A percentile compares a stretch with the other conserved stretches of the same genome.
Conservation (phyloP, 2,888 invertebrate species). For the Amphipyra berbera region DNA sequence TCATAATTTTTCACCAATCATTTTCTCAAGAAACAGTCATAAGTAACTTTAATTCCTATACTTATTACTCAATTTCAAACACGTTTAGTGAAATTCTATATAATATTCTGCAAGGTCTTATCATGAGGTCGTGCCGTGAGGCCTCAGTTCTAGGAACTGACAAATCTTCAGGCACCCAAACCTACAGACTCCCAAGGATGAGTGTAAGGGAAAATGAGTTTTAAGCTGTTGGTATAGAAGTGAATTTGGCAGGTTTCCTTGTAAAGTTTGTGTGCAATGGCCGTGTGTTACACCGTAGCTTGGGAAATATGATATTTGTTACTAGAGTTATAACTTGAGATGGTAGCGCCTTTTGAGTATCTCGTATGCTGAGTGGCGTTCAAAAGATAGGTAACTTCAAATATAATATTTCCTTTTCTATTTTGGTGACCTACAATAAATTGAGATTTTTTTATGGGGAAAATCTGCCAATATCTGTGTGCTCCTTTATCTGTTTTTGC, state of each 20-base stretch:
- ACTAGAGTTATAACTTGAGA: too few relatives aligned
- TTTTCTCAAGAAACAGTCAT: not conserved
- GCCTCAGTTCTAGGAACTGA: slow-evolving; percentile 69
- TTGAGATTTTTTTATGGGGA: too few relatives aligned
- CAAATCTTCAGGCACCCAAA: slow-evolving; percentile 59
- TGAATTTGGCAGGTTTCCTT: slow-evolving; percentile 3
- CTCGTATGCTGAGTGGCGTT: too few relatives aligned
- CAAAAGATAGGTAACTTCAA: too few relatives aligned
- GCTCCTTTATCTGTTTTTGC: too few relatives aligned
- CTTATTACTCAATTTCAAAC: slow-evolving; percentile 48
- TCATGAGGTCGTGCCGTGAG: slow-evolving; percentile 66
- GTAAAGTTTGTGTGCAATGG: slow-evolving; percentile 26
- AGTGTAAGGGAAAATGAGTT: slow-evolving; percentile 19
- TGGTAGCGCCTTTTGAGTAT: too few relatives aligned
- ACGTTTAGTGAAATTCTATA: slow-evolving; percentile 47
- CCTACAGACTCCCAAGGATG: slow-evolving; percentile 17
- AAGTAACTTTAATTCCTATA: not conserved
- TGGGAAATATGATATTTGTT: not conserved
- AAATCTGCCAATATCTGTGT: too few relatives aligned
- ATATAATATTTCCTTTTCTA: too few relatives aligned
- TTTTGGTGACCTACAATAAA: too few relatives aligned
- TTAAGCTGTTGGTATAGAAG: slow-evolving; percentile 10
- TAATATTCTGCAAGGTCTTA: slow-evolving; percentile 50
- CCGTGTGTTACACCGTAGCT: slow-evolving; percentile 55
- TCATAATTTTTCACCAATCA: too few relatives aligned